Evolutionary conservation across 64 coral and sea anemone genomes (phyloP), one percentile per base, ranked within the genome.

Genomic region (Porites australiensis): DNA sequence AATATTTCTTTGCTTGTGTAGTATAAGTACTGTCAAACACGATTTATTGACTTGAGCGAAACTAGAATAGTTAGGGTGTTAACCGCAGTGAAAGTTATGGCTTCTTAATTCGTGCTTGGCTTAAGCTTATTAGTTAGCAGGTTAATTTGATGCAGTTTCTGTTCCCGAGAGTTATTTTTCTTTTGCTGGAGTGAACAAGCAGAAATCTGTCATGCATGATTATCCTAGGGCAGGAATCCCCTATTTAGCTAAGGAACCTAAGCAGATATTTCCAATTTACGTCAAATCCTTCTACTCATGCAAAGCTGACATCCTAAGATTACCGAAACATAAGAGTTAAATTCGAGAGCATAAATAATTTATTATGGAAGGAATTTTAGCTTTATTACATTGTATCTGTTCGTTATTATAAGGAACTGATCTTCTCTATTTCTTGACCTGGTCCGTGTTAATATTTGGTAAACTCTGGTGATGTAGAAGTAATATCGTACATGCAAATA

Each of bases 91-190:
- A 10, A 12, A 43, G 13, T 15, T 43, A 46, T 44, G 9, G 37
- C 13, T 45, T 79, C 77, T 59, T 59, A 79, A 79, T 79, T 79
- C 77, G 60, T 37, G 20, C 50, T 43, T 43, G 53, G 77, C 14
- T n/a, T 15, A 64, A 64, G 13, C 3, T 13, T 4, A 15, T 64
- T 59, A 59, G 7, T 64, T 64, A 64, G 61, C 61, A 15, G 12
- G 61, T 8, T 64, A 14, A 37, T 64, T 8, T 64, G 53, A 64
- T 13, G 16, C 3, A 4, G 16, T 14, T 2, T 64, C 16, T 64
- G 2, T 18, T 64, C 4, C 16, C 12, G 3, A 10, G 4, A 13
- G 16, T 4, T 4, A 15, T 64, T 13, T 15, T 64, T 18, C 12
- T 3, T 13, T 12, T 3, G 11, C 16, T 18, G 11, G 16, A 64